Conservation (phyloP, 2,113 vertebrate genomes). For the Microtus pennsylvanicus region DNA sequence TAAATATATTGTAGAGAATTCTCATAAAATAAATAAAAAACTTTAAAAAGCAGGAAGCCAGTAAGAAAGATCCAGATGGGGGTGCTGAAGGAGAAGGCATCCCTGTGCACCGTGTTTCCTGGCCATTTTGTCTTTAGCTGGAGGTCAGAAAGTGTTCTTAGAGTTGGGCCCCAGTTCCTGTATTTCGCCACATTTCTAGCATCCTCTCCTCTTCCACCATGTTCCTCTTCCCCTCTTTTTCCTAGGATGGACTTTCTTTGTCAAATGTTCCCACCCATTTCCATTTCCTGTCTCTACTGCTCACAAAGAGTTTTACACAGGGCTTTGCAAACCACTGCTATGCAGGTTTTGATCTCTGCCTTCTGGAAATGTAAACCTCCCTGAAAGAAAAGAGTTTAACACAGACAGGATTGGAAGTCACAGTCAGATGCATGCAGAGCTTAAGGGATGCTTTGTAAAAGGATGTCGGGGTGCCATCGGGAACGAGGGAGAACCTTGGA, state of each 20-base stretch:
- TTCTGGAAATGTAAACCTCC: neutral
- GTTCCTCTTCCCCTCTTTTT: neutral
- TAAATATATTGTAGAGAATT: neutral
- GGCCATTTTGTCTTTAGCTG: neutral
- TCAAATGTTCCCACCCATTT: neutral
- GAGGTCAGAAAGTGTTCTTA: neutral
- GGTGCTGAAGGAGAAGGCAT: neutral
- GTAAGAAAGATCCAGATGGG: neutral
- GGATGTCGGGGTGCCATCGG: neutral
- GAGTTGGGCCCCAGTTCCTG: neutral
- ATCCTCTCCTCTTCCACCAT: neutral
- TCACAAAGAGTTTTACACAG: neutral
- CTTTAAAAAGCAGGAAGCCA: neutral
- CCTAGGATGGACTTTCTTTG: neutral
- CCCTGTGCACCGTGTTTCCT: neutral
- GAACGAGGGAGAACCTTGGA: neutral
- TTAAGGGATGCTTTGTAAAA: slow-evolving; percentile 5
- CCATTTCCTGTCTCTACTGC: neutral
- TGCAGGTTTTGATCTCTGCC: neutral
- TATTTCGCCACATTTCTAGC: neutral
- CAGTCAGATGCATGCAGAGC: neutral
- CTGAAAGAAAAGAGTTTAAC: neutral
- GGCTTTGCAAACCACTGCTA: neutral
- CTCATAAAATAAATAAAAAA: neutral
- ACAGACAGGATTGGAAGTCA: neutral